phyloP scores from a whole-genome alignment of 2,113 vertebrate species.

The Gallinago media region DNA sequence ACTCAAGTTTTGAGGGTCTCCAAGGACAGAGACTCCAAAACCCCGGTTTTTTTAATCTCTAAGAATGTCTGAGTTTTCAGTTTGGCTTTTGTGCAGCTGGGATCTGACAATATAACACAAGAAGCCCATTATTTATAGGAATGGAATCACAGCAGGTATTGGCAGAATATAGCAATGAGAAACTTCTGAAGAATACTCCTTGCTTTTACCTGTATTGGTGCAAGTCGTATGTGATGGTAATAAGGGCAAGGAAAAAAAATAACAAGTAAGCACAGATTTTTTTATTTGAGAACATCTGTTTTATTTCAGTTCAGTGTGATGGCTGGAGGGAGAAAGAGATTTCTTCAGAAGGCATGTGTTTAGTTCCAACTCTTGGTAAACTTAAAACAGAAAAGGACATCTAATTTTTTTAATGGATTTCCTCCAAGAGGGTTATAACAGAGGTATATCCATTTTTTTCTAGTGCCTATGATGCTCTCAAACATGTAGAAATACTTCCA shows the following conservation, averaged over 20 bases:
- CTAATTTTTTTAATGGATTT: constrained; percentile 33
- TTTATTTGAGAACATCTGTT: constrained; percentile 74
- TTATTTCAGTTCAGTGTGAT: constrained; percentile 69
- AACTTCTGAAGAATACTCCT: constrained; percentile 14
- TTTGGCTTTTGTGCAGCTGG: constrained; percentile 40
- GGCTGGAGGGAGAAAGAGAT: constrained; percentile 55
- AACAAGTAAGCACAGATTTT: constrained; percentile 26
- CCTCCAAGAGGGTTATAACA: constrained; percentile 25
- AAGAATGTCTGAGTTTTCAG: constrained; percentile 36
- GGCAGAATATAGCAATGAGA: constrained; percentile 17
- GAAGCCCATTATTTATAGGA: constrained; percentile 33
- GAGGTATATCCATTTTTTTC: not conserved
- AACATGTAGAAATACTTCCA: not conserved
- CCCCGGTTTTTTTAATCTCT: not conserved
- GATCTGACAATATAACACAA: constrained; percentile 46
- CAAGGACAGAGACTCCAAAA: no score
- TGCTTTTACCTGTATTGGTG: constrained; percentile 11
- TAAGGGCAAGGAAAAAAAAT: constrained; percentile 19
- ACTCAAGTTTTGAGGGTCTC: no score
- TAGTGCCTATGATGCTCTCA: not conserved
- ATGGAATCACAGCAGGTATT: constrained; percentile 33
- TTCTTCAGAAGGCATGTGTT: constrained; percentile 72
- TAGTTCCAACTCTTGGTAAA: constrained; percentile 68
- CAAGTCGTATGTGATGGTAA: constrained; percentile 21
- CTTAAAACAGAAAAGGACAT: constrained; percentile 61